Percentiles rank a stretch among this genome's conserved stretches.
These are phyloP conservation scores for Anguilla obscura DNA, from an alignment of 2,797 vertebrate species.

Conservation along the genomic window DNA sequence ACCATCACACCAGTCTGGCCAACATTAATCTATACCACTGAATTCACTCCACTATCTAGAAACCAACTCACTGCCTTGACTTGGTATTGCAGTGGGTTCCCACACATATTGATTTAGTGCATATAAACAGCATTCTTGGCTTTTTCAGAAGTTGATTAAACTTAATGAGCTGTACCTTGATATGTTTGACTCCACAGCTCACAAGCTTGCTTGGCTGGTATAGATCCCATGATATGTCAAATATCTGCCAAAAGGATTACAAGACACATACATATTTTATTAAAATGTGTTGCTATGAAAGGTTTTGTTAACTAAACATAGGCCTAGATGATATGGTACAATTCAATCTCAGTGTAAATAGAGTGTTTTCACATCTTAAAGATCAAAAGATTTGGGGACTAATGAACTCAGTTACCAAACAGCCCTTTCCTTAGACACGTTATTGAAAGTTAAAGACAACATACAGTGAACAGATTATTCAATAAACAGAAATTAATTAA, in stretches of 20 bases:
- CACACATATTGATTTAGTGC: not conserved
- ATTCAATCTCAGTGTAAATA: not conserved
- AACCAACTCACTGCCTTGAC: not conserved
- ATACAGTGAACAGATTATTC: not conserved
- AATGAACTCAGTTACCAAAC: not conserved
- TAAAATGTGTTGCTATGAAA: not conserved
- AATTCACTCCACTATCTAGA: not conserved
- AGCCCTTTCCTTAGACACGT: not conserved
- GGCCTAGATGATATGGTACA: not conserved
- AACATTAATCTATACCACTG: not conserved
- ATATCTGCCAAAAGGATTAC: slow-evolving; percentile 81
- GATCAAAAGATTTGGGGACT: not conserved
- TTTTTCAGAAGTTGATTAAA: not conserved
- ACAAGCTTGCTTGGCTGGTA: slow-evolving; percentile 98
- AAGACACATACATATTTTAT: slow-evolving; percentile 22
- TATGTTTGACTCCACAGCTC: slow-evolving; percentile 99
- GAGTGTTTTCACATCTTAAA: too few relatives aligned
- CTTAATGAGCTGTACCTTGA: slow-evolving; percentile 81
- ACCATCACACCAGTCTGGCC: not conserved
- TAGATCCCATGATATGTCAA: slow-evolving; percentile 99
- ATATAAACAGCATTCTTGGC: not conserved
- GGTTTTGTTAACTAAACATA: not conserved
- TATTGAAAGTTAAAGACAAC: not conserved
- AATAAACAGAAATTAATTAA: not conserved
- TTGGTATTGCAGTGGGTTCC: not conserved